Percentiles rank a stretch among this genome's conserved stretches.
phyloP scores from a whole-genome alignment of 2,113 vertebrate genomes.

The Ivindomyrus marchei region DNA sequence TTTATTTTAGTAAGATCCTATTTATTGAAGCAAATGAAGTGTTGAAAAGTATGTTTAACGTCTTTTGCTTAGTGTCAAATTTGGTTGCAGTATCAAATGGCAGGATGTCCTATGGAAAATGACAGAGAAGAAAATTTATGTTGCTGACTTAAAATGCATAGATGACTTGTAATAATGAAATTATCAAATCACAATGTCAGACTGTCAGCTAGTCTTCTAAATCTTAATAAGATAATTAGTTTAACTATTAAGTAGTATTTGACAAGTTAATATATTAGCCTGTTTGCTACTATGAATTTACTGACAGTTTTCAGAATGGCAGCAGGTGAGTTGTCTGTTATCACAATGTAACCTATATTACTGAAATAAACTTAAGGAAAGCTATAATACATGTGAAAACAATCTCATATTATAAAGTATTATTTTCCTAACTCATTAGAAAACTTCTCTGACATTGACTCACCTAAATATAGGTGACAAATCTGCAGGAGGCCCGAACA shows the following conservation, averaged over 20 bases:
- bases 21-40: background rate
- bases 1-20: background rate
- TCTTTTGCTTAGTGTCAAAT: background rate
- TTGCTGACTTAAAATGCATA: background rate
- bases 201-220: background rate
- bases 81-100: background rate
- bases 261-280: background rate
- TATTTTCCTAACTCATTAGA: background rate
- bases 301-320: background rate
- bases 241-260: conserved; percentile 2
- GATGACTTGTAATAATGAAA: background rate
- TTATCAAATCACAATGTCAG: background rate
- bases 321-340: background rate
- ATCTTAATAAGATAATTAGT: background rate
- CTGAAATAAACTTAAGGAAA: background rate
- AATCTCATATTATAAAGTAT: background rate
- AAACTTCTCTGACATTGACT: background rate
- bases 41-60: background rate
- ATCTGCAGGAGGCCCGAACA: background rate
- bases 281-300: background rate
- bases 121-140: background rate
- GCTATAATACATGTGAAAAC: background rate
- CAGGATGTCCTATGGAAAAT: background rate
- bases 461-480: background rate
- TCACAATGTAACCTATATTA: background rate